Conservation (phyloP, 1,140 invertebrate genomes). For the Rhagoletis pomonella region DNA sequence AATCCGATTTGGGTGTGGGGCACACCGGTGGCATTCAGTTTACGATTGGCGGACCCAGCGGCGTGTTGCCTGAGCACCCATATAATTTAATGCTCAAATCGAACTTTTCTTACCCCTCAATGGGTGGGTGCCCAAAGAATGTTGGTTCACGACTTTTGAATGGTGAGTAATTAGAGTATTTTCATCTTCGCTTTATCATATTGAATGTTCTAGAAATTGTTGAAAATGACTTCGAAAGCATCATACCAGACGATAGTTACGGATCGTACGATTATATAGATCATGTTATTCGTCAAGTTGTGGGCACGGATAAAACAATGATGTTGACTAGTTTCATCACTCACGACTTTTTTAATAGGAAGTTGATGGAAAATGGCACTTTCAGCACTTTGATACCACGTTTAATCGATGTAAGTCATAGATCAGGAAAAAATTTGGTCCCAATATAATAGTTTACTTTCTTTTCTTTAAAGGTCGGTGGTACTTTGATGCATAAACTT, state of each 20-base stretch:
- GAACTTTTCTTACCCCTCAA: conserved; percentile 69
- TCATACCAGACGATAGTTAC: conserved; percentile 71
- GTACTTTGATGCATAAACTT: conserved; percentile 71
- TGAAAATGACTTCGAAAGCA: conserved; percentile 70
- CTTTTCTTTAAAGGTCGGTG: conserved; percentile 63
- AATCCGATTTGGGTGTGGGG: conserved; percentile 69
- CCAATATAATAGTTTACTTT: neutral
- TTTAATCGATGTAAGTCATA: conserved; percentile 67
- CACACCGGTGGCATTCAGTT: conserved; percentile 72
- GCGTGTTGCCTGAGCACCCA: conserved; percentile 69
- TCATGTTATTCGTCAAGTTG: conserved; percentile 67
- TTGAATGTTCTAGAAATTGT: conserved; percentile 63
- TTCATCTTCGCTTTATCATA: neutral
- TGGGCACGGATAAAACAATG: conserved; percentile 71
- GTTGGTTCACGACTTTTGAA: conserved; percentile 68
- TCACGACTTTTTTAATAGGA: conserved; percentile 70
- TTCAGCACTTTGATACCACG: conserved; percentile 67
- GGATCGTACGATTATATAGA: conserved; percentile 68
- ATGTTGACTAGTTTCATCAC: conserved; percentile 70
- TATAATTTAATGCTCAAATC: conserved; percentile 70
- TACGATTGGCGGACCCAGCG: conserved; percentile 70
- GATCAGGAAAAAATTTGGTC: too few relatives aligned
- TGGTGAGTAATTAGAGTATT: conserved; percentile 53
- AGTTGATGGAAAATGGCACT: conserved; percentile 70
- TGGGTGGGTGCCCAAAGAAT: conserved; percentile 71